Evolutionary conservation across 2,888 invertebrate genomes (phyloP).

Genomic region (Meandrusa payeni): DNA sequence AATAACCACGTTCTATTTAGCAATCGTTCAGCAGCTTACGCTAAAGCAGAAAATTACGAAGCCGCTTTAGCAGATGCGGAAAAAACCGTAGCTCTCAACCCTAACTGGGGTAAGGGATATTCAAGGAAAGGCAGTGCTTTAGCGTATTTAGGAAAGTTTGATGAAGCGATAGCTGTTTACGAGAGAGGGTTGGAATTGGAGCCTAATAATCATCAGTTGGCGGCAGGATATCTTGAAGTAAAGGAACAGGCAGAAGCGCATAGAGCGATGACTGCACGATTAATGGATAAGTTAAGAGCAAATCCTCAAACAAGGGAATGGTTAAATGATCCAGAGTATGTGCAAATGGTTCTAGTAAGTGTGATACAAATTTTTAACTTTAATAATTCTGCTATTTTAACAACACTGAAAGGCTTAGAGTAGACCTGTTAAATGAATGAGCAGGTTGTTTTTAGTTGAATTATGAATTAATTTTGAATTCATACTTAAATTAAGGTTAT

Average conservation of each 20-base stretch:
- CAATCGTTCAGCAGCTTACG: conserved; percentile 95
- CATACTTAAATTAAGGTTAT: too few species aligned
- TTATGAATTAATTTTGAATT: too few species aligned
- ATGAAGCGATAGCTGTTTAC: conserved; percentile 89
- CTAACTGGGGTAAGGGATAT: conserved; percentile 93
- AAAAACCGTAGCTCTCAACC: conserved; percentile 88
- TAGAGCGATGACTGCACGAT: conserved; percentile 41
- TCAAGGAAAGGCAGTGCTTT: conserved; percentile 94
- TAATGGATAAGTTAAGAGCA: conserved; percentile 81
- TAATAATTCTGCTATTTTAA: too few species aligned
- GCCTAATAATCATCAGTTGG: conserved; percentile 86
- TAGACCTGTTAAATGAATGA: too few species aligned
- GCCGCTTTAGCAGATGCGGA: conserved; percentile 92
- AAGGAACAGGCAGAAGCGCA: conserved; percentile 51
- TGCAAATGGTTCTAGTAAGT: conserved; percentile 79
- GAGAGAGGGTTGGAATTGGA: conserved; percentile 85
- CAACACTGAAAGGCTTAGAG: too few species aligned
- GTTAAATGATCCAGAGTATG: conserved; percentile 87
- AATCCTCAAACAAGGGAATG: conserved; percentile 86
- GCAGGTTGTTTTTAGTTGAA: too few species aligned
- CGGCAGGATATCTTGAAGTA: conserved; percentile 84
- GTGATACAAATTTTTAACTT: too few species aligned
- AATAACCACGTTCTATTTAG: conserved; percentile 94
- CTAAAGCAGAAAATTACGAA: conserved; percentile 87
- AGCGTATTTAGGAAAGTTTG: conserved; percentile 85